These are phyloP conservation scores for Brevimyrus niger DNA, from an alignment of 2,113 vertebrate species.

Conservation along the genomic window DNA sequence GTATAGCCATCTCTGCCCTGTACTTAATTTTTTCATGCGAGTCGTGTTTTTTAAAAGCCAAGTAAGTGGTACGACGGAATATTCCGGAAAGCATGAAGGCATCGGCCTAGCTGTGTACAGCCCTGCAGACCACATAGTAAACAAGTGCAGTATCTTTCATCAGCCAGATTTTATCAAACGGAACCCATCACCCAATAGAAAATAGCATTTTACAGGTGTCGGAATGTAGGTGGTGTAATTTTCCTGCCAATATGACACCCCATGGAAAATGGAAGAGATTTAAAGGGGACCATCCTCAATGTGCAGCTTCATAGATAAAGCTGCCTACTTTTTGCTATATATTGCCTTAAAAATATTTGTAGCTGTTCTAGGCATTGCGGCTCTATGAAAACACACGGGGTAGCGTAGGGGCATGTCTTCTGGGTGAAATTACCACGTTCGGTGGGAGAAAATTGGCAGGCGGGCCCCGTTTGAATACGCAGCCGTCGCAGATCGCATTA, in stretches of 20 bases:
- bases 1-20: background rate
- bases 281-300: background rate
- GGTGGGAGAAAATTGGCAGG: background rate
- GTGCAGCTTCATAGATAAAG: background rate
- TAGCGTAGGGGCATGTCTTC: background rate
- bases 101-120: background rate
- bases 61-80: background rate
- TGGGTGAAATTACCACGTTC: background rate
- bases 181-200: background rate
- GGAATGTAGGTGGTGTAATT: background rate
- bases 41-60: background rate
- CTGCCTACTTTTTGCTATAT: background rate
- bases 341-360: constrained; percentile 2
- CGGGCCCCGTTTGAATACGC: background rate
- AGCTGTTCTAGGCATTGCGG: background rate
- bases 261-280: background rate
- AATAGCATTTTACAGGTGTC: background rate
- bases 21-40: background rate
- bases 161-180: background rate
- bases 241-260: background rate
- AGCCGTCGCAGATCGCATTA: constrained; percentile 9
- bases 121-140: background rate
- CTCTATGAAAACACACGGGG: background rate
- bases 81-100: background rate
- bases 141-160: background rate